Evolutionary conservation across 2,113 vertebrate species (phyloP).

Genomic region (Machaerirhynchus nigripectus): DNA sequence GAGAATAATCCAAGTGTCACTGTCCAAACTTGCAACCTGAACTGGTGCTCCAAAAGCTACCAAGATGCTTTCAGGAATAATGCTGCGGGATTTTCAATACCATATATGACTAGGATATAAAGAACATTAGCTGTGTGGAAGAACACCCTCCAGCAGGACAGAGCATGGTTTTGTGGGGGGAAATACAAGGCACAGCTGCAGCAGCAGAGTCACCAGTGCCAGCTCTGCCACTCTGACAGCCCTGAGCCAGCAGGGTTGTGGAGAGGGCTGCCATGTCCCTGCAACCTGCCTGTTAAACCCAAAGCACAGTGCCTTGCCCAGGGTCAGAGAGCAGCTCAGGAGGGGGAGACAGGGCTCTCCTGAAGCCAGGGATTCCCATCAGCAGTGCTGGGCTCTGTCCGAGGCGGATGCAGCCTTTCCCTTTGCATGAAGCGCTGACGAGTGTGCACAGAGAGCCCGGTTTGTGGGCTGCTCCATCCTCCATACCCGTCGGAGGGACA

Average conservation of each 20-base stretch:
- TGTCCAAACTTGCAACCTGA: background rate
- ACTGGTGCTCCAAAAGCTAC: background rate
- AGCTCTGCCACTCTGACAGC: background rate
- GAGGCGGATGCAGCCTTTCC: accelerated
- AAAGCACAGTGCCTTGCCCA: background rate
- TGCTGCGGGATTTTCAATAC: background rate
- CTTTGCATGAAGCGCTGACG: accelerated
- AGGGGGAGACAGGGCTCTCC: background rate
- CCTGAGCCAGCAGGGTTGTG: background rate
- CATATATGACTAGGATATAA: background rate
- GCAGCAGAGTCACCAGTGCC: accelerated
- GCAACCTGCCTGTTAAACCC: background rate
- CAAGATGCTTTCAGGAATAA: background rate
- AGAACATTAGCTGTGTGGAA: background rate
- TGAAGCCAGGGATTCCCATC: background rate
- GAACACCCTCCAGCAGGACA: background rate
- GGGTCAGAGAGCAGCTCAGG: background rate
- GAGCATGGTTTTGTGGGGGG: background rate
- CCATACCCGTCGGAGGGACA: accelerated
- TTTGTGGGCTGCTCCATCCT: background rate
- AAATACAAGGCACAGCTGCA: background rate
- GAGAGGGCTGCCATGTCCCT: background rate
- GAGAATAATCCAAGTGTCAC: background rate
- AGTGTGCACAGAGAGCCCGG: accelerated
- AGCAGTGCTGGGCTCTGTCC: background rate